Evolutionary conservation across 2,888 invertebrate genomes (phyloP).

Genomic region (Drosophila merina): DNA sequence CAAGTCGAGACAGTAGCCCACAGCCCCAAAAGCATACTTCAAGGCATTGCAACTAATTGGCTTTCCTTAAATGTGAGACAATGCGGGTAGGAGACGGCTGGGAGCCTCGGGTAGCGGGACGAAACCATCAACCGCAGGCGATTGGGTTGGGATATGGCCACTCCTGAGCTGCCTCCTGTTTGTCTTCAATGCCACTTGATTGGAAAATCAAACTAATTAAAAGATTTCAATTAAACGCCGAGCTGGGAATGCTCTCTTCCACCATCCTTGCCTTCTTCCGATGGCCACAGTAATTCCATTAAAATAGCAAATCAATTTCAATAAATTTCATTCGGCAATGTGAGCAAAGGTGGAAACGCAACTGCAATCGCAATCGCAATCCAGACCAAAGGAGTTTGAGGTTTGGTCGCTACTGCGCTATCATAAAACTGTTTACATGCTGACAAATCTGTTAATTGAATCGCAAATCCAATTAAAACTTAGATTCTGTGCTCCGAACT

Average conservation of each 20-base stretch:
- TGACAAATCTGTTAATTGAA: conserved; percentile 83
- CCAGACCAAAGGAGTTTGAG: conserved; percentile 12
- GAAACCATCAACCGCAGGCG: conserved; percentile 18
- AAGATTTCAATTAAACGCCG: conserved; percentile 79
- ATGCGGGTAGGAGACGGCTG: conserved; percentile 16
- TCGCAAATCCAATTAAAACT: conserved; percentile 83
- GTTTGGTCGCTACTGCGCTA: conserved; percentile 31
- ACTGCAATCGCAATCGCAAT: conserved; percentile 49
- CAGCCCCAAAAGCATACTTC: conserved; percentile 49
- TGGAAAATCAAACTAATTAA: conserved; percentile 82
- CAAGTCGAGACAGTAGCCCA: conserved; percentile 35
- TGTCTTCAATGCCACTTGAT: conserved; percentile 68
- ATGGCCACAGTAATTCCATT: conserved; percentile 70
- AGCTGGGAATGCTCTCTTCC: conserved; percentile 54
- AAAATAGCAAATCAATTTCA: conserved; percentile 80
- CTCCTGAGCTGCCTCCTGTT: conserved; percentile 26
- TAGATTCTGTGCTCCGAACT: conserved; percentile 69
- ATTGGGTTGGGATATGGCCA: conserved; percentile 13
- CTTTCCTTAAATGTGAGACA: conserved; percentile 65
- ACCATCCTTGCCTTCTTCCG: conserved; percentile 11
- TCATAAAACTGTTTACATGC: conserved; percentile 76
- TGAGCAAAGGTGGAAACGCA: conserved; percentile 52
- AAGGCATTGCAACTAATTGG: conserved; percentile 78
- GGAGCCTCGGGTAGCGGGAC: not conserved
- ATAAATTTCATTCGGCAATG: conserved; percentile 69